These are phyloP conservation scores for Zophobas atratus DNA, from an alignment of 1,140 invertebrate genomes.

Conservation along the genomic window DNA sequence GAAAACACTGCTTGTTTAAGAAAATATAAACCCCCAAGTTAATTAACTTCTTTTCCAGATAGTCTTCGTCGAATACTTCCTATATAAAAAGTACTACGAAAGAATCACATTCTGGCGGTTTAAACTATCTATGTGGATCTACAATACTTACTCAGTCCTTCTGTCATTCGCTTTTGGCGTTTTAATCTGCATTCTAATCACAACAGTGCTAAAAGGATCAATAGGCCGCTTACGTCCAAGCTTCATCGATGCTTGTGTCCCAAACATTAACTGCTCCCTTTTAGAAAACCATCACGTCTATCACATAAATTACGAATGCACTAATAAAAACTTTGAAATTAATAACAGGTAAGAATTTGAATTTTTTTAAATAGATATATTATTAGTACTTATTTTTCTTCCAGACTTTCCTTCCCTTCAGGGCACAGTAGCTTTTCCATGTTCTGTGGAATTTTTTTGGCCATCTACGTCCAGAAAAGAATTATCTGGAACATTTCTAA, in stretches of 20 bases:
- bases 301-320: conserved; percentile 76
- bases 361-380: background rate
- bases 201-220: conserved; percentile 85
- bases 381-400: conserved; percentile 58
- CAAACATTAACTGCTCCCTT: conserved; percentile 73
- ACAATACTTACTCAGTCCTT: background rate
- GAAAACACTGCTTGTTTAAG: too few relatives aligned
- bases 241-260: conserved; percentile 84
- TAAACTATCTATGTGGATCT: background rate
- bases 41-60: background rate
- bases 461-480: conserved; percentile 83
- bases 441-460: conserved; percentile 73
- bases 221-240: conserved; percentile 92
- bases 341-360: conserved; percentile 10
- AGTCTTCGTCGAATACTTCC: background rate
- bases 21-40: too few relatives aligned
- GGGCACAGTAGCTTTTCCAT: conserved; percentile 86
- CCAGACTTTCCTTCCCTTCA: conserved; percentile 83
- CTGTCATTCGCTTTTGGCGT: background rate
- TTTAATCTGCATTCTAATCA: background rate
- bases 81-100: background rate
- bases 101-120: conserved; percentile 3
- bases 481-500: conserved; percentile 81
- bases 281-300: conserved; percentile 74
- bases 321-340: conserved; percentile 68